Conservation (phyloP, 2,888 invertebrate species). For the Carcina quercana region DNA sequence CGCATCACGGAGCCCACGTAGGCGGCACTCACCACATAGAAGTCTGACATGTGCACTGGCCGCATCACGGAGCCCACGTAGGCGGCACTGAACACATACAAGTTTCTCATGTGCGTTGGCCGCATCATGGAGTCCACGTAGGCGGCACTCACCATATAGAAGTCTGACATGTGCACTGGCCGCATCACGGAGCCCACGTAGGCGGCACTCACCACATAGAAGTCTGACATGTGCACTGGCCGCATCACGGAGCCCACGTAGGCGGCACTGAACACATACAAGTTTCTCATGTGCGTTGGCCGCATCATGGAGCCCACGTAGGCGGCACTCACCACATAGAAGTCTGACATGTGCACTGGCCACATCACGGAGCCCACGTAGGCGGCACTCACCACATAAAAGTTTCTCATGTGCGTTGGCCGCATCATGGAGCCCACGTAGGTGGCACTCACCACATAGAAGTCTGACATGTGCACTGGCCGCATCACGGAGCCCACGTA, state of each 20-base stretch:
- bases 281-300: slow-evolving; percentile 21
- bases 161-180: no score
- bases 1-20: slow-evolving; percentile 30
- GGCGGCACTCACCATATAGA: not conserved
- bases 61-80: slow-evolving; percentile 30
- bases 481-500: slow-evolving; percentile 30
- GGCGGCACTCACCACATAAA: slow-evolving; percentile 35
- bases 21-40: no score
- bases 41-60: slow-evolving; percentile 28
- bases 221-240: not conserved
- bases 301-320: no score
- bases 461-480: slow-evolving; percentile 35
- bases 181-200: no score
- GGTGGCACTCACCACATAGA: slow-evolving; percentile 35
- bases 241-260: no score
- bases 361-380: slow-evolving; percentile 30
- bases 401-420: slow-evolving; percentile 32
- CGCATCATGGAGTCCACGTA: no score
- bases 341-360: slow-evolving; percentile 32
- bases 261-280: slow-evolving; percentile 34
- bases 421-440: slow-evolving; percentile 30
- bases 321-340: slow-evolving; percentile 34
- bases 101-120: no score
- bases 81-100: no score
- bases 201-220: not conserved